Percentiles rank a stretch among this genome's conserved stretches.
Evolutionary conservation across 1,140 invertebrate genomes (phyloP).

Genomic region (Papilio helenus): DNA sequence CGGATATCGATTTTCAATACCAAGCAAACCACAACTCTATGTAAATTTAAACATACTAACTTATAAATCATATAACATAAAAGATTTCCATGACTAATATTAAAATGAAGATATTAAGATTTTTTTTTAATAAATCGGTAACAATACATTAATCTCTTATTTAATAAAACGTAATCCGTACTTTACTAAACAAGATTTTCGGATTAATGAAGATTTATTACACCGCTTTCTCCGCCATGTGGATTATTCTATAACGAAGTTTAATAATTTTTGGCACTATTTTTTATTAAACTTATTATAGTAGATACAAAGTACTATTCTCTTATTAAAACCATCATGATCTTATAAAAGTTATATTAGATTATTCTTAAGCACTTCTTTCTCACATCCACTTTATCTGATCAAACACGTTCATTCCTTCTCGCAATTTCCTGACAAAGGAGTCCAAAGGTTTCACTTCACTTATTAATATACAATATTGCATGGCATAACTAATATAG

Average conservation of each 20-base stretch:
- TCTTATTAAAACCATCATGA: too few species aligned
- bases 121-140: neutral
- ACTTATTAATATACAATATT: neutral
- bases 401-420: too few species aligned
- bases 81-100: too few species aligned
- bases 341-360: too few species aligned
- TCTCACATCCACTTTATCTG: too few species aligned
- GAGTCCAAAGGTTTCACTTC: too few species aligned
- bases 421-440: too few species aligned
- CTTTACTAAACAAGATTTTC: slow-evolving; percentile 26
- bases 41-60: neutral
- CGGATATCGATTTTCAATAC: slow-evolving; percentile 5
- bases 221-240: neutral
- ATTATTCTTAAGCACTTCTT: too few species aligned
- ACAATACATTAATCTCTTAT: slow-evolving; percentile 5
- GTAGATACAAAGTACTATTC: neutral
- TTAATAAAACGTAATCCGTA: slow-evolving; percentile 16
- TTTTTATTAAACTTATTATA: neutral
- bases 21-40: neutral
- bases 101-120: neutral
- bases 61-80: neutral
- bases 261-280: neutral
- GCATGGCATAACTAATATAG: neutral
- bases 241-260: slow-evolving; percentile 11
- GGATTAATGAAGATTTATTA: slow-evolving; percentile 28